These are phyloP conservation scores for Cavia aperea DNA, from an alignment of 2,113 vertebrate genomes.

Conservation along the genomic window DNA sequence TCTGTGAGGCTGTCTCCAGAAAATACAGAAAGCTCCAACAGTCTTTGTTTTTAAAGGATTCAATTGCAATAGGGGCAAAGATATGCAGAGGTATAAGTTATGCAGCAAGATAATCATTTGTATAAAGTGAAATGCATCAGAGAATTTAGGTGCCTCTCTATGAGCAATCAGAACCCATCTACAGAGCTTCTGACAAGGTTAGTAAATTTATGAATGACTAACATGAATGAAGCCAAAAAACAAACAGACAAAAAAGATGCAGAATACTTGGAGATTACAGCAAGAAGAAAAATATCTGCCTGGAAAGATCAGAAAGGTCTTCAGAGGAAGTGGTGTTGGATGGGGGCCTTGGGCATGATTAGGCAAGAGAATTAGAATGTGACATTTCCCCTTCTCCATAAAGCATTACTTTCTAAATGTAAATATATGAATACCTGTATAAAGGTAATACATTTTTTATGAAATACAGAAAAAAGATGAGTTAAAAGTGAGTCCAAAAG, in stretches of 20 bases:
- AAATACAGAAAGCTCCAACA: background rate
- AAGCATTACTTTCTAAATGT: background rate
- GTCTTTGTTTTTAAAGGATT: background rate
- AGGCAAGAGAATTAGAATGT: background rate
- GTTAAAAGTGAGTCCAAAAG: background rate
- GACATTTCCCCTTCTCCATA: background rate
- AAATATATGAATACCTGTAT: background rate
- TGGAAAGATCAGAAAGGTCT: background rate
- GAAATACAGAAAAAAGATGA: background rate
- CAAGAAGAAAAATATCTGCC: background rate
- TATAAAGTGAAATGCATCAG: background rate
- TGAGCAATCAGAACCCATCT: background rate
- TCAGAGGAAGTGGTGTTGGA: background rate
- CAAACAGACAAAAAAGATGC: background rate
- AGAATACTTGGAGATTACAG: background rate
- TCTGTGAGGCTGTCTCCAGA: background rate
- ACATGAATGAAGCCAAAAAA: background rate
- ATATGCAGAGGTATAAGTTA: background rate
- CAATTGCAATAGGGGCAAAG: background rate
- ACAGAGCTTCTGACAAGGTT: background rate
- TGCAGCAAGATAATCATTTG: background rate
- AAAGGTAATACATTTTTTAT: conserved; percentile 1
- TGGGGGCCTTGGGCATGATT: background rate
- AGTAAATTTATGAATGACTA: background rate
- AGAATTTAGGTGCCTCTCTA: background rate